Evolutionary conservation across 23 tunicate species (phyloP), one percentile per base, ranked within the genome.

Genomic region (Oikopleura dioica): DNA sequence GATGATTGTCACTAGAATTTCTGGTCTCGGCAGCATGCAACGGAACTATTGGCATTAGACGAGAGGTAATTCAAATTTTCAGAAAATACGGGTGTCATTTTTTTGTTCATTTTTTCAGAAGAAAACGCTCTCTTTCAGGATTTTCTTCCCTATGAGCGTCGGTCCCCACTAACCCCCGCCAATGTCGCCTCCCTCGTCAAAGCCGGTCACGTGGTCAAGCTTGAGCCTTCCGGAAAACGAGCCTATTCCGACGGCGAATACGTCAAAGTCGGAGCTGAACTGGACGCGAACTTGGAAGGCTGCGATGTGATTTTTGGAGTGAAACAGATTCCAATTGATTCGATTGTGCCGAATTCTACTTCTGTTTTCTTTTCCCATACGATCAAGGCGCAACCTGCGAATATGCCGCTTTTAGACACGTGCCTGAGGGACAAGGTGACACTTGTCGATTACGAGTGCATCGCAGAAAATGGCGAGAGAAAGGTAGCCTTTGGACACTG

Each of bases 351-450:
- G 31, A 83, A 94, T 37, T 86, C 87, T 34, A 86, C 95, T 76
- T 94, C 87, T 67, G 84, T 87, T 1, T 86, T 94, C 55, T 94
- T 94, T 59, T 86, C 95, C 0, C 99, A 94, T 76, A 86, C 95
- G 4, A 94, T 94, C 78, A 94, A 94, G 81, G 99, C 99, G 23
- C 99, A 94, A 63, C 38, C 81, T 63, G 99, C 83, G 81, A 94
- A 94, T 76, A 94, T 94, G 99, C 78, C 89, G 35, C 76, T 94
- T 84, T 77, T 94, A 38, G 99, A 94, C 79, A 83, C 88, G 35
- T 76, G 87, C 38, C 68, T 94, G 29, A 85, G 83, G 36, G 35
- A 92, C 87, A 92, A 86, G 38, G 81, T 92, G 44, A 59, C 95
- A 1, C 80, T 94, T 0, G 87, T 94, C 36, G 99, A 94, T 82